Percentiles rank a stretch among this genome's conserved stretches.
These are phyloP conservation scores for Itoplectis maculator DNA, from an alignment of 2,888 invertebrate genomes.

Conservation along the genomic window DNA sequence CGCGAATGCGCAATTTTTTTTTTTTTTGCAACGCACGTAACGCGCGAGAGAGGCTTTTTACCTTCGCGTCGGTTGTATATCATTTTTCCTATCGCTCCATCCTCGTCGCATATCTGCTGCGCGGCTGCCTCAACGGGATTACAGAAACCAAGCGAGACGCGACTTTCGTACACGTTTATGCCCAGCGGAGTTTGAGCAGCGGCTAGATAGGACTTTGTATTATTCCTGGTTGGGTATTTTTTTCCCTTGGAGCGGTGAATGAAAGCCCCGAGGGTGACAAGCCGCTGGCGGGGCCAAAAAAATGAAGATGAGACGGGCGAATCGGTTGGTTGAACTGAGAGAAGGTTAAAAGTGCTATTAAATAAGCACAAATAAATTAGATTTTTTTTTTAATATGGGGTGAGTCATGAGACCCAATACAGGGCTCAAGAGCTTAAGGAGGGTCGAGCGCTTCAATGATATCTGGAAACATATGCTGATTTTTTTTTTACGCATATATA, in stretches of 20 bases:
- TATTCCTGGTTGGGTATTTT: constrained; percentile 16
- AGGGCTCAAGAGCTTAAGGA: too few species aligned
- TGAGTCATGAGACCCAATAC: too few species aligned
- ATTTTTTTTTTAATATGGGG: too few species aligned
- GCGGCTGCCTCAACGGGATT: constrained; percentile 28
- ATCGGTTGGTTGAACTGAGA: constrained; percentile 11
- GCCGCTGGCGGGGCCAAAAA: background rate
- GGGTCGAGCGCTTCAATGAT: too few species aligned
- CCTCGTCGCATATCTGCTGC: background rate
- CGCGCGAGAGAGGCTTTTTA: background rate
- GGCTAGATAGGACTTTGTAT: constrained; percentile 18
- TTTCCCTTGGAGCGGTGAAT: background rate
- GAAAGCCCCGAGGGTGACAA: constrained; percentile 17
- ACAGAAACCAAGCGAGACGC: background rate
- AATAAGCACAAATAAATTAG: too few species aligned
- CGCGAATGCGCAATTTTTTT: constrained; percentile 23
- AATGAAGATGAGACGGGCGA: background rate
- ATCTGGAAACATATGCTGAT: too few species aligned
- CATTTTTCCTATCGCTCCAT: constrained; percentile 7
- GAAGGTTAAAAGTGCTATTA: too few species aligned
- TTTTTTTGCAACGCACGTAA: constrained; percentile 12
- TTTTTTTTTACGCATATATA: too few species aligned
- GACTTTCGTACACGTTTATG: background rate
- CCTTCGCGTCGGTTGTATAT: constrained; percentile 15
- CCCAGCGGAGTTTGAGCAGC: constrained; percentile 30